Conservation (phyloP, 2,888 invertebrate species). For the Corbicula japonica region DNA sequence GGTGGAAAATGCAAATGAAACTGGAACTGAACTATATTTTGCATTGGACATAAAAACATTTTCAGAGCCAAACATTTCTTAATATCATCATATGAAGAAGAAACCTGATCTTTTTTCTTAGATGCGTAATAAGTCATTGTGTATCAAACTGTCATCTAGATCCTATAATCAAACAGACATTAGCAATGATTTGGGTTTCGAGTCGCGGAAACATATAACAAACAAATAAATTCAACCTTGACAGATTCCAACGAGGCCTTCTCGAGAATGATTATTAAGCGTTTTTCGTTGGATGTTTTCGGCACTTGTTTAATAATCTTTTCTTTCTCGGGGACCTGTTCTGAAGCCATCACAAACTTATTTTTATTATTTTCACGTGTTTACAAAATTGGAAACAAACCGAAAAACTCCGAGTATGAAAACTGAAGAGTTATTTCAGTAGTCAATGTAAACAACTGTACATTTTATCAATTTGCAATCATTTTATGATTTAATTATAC, state of each 20-base stretch:
- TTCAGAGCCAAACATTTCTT: too few relatives aligned
- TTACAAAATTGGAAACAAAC: conserved; percentile 52
- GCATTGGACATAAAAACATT: too few relatives aligned
- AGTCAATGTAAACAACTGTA: conserved; percentile 32
- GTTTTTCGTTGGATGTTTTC: conserved; percentile 94
- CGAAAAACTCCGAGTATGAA: conserved; percentile 36
- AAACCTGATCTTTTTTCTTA: too few relatives aligned
- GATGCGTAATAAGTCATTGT: too few relatives aligned
- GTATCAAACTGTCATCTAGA: too few relatives aligned
- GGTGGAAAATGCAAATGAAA: too few relatives aligned
- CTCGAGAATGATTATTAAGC: conserved; percentile 96
- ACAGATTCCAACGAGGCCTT: conserved; percentile 98
- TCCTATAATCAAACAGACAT: too few relatives aligned
- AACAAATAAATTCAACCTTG: conserved; percentile 89
- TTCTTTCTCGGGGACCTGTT: conserved; percentile 42
- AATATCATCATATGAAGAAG: too few relatives aligned
- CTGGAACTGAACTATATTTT: too few relatives aligned
- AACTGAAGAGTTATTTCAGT: conserved; percentile 6
- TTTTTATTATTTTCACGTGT: conserved; percentile 53
- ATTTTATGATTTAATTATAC: too few relatives aligned
- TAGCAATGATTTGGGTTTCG: too few relatives aligned
- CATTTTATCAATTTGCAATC: too few relatives aligned
- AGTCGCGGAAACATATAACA: conserved; percentile 44
- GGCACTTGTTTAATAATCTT: conserved; percentile 89
- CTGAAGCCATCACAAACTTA: conserved; percentile 35